Evolutionary conservation across 2,888 invertebrate genomes (phyloP), one percentile per base, ranked within the genome.

Genomic region (Punctoribates punctum): DNA sequence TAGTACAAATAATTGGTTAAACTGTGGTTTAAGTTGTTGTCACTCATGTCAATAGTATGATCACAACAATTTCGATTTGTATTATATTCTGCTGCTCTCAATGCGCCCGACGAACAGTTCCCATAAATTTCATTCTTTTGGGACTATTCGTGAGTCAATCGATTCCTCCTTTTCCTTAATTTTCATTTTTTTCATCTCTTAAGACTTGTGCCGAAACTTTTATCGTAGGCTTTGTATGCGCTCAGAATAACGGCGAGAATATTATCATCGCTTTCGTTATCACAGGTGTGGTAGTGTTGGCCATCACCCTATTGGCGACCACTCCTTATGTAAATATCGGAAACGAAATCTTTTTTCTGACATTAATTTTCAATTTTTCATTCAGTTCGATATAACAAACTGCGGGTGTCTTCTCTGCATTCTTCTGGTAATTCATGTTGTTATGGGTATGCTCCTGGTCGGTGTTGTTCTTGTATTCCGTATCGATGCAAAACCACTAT

Each of bases 341-440:
- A n/a, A n/a, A n/a, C n/a, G n/a, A n/a, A n/a, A n/a, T n/a, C n/a
- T n/a, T n/a, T n/a, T n/a, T n/a, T n/a, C n/a, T n/a, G n/a, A n/a
- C n/a, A n/a, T n/a, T n/a, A n/a, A n/a, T n/a, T n/a, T n/a, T n/a
- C n/a, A n/a, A n/a, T n/a, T n/a, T n/a, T n/a, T n/a, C 13, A 17
- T 11, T 27, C 11, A 62, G 62, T 62, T 62, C n/a, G 62, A 62
- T 62, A 62, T 62, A 4, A 62, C 62, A 17, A 62, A 62, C n/a
- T 62, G 62, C 27, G 62, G 62, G 13, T n/a, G 25, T 27, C 3
- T 62, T 29, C 34, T 62, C 6, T 62, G 29, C 17, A 62, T 62
- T 29, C n/a, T 62, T 0, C 15, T n/a, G 1, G 6, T 62, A 3
- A 29, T 62, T n/a, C 34, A 62, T 17, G 6, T 17, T 1, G 17